Evolutionary conservation across 1,140 invertebrate species (phyloP).

Genomic region (Drosophila neocordata): DNA sequence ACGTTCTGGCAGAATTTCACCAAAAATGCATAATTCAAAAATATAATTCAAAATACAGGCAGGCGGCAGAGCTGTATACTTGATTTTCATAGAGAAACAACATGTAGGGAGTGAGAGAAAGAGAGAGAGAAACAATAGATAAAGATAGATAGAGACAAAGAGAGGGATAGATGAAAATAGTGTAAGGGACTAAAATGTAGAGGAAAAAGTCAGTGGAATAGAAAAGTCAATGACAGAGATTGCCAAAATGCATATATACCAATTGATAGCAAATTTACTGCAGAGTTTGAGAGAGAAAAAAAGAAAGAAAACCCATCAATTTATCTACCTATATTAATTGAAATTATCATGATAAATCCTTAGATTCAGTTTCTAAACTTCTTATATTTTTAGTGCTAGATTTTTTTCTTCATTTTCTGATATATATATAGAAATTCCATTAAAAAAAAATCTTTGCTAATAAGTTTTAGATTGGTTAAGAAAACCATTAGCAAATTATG

Average conservation of each 20-base stretch:
- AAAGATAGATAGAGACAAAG: too few species aligned
- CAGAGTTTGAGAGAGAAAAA: neutral
- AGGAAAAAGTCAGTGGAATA: neutral
- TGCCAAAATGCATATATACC: conserved; percentile 3
- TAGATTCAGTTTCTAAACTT: too few species aligned
- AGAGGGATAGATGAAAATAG: conserved; percentile 1
- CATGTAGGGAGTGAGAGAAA: neutral
- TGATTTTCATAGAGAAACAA: conserved; percentile 22
- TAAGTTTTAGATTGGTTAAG: too few species aligned
- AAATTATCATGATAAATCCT: too few species aligned
- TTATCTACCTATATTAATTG: too few species aligned
- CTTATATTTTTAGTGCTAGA: too few species aligned
- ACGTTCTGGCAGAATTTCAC: conserved; percentile 59
- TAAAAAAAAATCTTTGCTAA: too few species aligned
- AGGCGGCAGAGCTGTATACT: neutral
- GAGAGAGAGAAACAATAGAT: too few species aligned
- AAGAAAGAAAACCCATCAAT: neutral
- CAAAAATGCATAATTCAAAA: conserved; percentile 76
- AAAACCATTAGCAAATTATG: too few species aligned
- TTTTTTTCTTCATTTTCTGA: too few species aligned
- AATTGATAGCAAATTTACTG: neutral
- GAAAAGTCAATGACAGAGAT: neutral
- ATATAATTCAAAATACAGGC: conserved; percentile 63
- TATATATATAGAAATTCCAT: too few species aligned
- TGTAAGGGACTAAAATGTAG: too few species aligned